Percentiles rank a stretch among this genome's conserved stretches.
These are phyloP conservation scores for Kryptolebias marmoratus DNA, from an alignment of 2,113 vertebrate genomes.

Conservation along the genomic window DNA sequence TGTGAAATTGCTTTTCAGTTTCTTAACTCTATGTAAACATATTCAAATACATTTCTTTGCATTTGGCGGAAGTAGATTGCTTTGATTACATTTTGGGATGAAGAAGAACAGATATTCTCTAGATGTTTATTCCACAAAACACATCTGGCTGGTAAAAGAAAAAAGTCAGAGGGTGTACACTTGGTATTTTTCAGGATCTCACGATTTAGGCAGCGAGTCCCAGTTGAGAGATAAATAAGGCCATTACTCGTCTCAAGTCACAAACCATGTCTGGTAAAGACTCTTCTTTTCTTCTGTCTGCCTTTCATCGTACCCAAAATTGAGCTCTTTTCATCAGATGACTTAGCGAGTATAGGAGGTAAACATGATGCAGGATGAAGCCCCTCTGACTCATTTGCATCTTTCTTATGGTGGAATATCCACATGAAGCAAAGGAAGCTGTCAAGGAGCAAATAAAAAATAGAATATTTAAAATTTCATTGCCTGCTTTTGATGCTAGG, in stretches of 20 bases:
- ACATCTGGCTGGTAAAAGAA: constrained; percentile 45
- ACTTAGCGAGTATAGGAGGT: constrained; percentile 36
- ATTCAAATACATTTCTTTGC: constrained; percentile 22
- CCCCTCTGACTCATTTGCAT: constrained; percentile 34
- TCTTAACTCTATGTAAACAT: constrained; percentile 1
- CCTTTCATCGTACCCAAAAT: constrained; percentile 64
- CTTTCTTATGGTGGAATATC: neutral
- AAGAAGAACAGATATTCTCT: constrained; percentile 15
- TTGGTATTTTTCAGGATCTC: constrained; percentile 38
- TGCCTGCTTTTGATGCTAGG: neutral
- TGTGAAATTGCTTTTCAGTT: constrained; percentile 13
- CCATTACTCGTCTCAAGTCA: constrained; percentile 49
- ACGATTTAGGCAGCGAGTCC: constrained; percentile 43
- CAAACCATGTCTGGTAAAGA: constrained; percentile 36
- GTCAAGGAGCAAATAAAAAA: constrained; percentile 1
- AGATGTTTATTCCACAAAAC: constrained; percentile 16
- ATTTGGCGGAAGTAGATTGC: constrained; percentile 16
- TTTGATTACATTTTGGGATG: constrained; percentile 14
- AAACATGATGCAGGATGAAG: constrained; percentile 34
- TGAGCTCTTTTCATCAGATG: constrained; percentile 45
- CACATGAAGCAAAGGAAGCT: constrained; percentile 10
- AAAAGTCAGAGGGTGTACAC: constrained; percentile 32
- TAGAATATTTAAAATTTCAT: constrained; percentile 22
- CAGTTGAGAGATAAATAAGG: constrained; percentile 62
- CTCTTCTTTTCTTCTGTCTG: constrained; percentile 25